These are phyloP conservation scores for Falco punctatus DNA, from an alignment of 2,113 vertebrate species.

Conservation along the genomic window DNA sequence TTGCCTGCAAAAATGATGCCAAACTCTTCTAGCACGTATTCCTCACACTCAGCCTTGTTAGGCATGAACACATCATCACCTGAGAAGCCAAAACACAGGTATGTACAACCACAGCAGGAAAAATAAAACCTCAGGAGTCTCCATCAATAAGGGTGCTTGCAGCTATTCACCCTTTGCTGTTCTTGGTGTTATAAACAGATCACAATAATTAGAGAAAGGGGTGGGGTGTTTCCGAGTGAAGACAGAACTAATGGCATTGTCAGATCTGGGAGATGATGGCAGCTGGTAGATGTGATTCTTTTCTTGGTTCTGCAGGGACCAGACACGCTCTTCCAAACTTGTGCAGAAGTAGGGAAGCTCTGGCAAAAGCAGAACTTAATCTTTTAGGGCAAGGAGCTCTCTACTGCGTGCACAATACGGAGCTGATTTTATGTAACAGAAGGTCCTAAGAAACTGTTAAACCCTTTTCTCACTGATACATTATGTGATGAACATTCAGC, in stretches of 20 bases:
- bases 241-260: neutral
- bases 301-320: neutral
- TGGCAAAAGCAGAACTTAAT: neutral
- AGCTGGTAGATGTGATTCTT: neutral
- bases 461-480: neutral
- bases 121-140: neutral
- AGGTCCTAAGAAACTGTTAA: neutral
- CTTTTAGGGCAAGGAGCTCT: neutral
- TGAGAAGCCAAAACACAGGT: slow-evolving; percentile 53
- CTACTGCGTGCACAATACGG: neutral
- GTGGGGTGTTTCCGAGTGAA: neutral
- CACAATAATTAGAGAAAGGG: neutral
- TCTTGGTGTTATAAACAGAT: neutral
- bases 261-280: neutral
- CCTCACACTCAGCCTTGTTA: slow-evolving; percentile 69
- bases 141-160: neutral
- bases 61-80: slow-evolving; percentile 84
- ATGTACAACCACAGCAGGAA: neutral
- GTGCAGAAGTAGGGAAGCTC: neutral
- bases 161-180: neutral
- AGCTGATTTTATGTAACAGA: neutral
- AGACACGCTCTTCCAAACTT: neutral
- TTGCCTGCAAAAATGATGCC: slow-evolving; percentile 83
- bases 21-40: slow-evolving; percentile 86
- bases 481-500: neutral